Base-by-base conservation (phyloP, 2,113 vertebrate genomes). In the Hippocampus barbouri region DNA sequence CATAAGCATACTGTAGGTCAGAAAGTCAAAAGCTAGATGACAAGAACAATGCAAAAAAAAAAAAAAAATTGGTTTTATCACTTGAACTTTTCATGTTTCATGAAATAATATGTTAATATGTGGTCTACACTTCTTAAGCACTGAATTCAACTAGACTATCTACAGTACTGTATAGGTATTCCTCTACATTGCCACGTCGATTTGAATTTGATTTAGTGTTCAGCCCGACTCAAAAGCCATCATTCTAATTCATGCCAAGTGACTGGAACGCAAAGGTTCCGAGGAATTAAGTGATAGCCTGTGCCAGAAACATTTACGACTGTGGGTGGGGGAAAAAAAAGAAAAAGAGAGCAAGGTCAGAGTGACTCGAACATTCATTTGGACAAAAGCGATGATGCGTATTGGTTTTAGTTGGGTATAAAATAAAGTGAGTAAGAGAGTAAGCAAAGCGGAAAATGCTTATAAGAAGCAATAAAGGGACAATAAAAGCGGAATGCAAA, bases 231-330 rank as follows among this genome's bases (percentile, higher is more conserved):
- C 27, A 38, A 61, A 61, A 20, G 59, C 7, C 16, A 61, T 61
- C 59, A 61, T 34, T 30, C 16, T 61, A 34, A 61, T 30, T 61
- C 27, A 18, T 27, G 12, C 15, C 59, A 34, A 18, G 27, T 16
- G 59, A 61, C 27, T 61, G 59, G 18, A 61, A 61, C 30, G 59
- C 59, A 61, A 30, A 61, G 59, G 27, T 38, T 61, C 27, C 59
- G 27, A 34, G 34, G 27, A 61, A 61, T 61, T 61, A 61, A 61
- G 34, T 61, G 59, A 61, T 34, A 34, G 27, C 27, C 59, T 18
- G 59, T 61, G 57, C 25, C 59, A 61, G 59, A 61, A 61, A 61
- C 59, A 61, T 61, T 61, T 61, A 61, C 7, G 27, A 61, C 59
- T 34, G 16, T 61, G 59, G 27, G 18, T 38, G 20, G 12, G 25